Evolutionary conservation across 2,888 invertebrate species (phyloP).

Genomic region (Diaperis boleti): DNA sequence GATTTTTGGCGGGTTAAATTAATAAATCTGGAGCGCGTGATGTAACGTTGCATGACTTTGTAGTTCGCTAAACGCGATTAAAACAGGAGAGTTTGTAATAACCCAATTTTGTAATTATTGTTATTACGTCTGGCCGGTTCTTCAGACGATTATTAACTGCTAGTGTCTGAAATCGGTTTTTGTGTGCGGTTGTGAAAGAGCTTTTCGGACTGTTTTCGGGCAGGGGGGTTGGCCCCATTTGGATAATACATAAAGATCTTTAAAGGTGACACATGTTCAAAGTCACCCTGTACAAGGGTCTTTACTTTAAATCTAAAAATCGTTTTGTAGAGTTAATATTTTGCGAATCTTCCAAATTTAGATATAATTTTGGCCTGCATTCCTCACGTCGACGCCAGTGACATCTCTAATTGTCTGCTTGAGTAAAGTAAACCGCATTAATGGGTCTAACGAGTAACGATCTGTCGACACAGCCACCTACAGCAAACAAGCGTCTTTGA

Average conservation of each 20-base stretch:
- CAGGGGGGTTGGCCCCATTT: too few relatives aligned
- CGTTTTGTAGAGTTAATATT: too few relatives aligned
- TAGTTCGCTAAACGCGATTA: constrained; percentile 2
- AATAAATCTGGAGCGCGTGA: constrained; percentile 19
- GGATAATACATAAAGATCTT: too few relatives aligned
- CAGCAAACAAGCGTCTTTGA: constrained; percentile 27
- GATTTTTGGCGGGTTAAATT: constrained; percentile 13
- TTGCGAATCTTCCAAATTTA: too few relatives aligned
- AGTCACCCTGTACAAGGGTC: too few relatives aligned
- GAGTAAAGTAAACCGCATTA: constrained; percentile 19
- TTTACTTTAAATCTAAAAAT: too few relatives aligned
- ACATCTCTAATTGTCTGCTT: constrained; percentile 5
- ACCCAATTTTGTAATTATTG: constrained; percentile 17
- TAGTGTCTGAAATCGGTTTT: background rate
- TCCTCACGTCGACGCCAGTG: background rate
- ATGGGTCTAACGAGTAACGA: constrained; percentile 23
- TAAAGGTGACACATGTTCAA: too few relatives aligned
- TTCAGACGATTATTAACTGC: constrained; percentile 10
- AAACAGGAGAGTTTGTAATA: constrained; percentile 3
- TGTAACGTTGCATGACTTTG: constrained; percentile 15
- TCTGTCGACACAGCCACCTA: constrained; percentile 26
- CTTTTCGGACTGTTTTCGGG: too few relatives aligned
- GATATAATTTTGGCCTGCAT: too few relatives aligned
- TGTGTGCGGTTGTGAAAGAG: background rate
- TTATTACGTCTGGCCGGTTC: constrained; percentile 7